phyloP scores from a whole-genome alignment of 2,888 invertebrate species.

The Sarcophaga variegata region DNA sequence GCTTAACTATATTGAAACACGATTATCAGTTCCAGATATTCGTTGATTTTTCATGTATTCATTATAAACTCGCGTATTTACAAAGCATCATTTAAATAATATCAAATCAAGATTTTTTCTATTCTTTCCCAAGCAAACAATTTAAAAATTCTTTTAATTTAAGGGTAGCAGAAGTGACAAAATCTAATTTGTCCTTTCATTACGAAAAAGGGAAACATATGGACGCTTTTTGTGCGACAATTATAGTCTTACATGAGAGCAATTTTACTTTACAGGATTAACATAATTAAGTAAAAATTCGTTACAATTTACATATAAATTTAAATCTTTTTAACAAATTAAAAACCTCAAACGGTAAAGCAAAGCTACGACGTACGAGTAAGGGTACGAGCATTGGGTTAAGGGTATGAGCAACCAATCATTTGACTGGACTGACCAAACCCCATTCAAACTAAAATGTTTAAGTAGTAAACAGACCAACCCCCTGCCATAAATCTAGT shows the following conservation, averaged over 20 bases:
- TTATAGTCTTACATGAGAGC: constrained; percentile 8
- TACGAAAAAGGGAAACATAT: not conserved
- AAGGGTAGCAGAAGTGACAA: not conserved
- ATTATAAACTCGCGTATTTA: too few relatives aligned
- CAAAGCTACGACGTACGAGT: not conserved
- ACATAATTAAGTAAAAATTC: constrained; percentile 41
- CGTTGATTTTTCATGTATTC: too few relatives aligned
- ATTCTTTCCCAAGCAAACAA: too few relatives aligned
- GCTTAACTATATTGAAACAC: too few relatives aligned
- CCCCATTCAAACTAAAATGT: constrained; percentile 6
- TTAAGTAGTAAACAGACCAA: constrained; percentile 34
- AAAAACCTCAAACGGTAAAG: constrained; percentile 36
- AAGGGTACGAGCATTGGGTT: not conserved
- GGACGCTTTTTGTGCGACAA: not conserved
- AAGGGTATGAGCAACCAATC: constrained; percentile 57
- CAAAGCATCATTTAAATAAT: too few relatives aligned
- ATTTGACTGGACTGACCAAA: not conserved
- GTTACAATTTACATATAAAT: constrained; percentile 52
- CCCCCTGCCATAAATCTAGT: constrained; percentile 59
- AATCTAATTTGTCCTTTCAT: not conserved
- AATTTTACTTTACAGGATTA: constrained; percentile 50
- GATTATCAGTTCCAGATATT: too few relatives aligned
- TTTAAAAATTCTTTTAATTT: too few relatives aligned
- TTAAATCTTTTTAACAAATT: constrained; percentile 56
- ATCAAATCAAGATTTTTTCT: too few relatives aligned